These are phyloP conservation scores for Melozone crissalis DNA, from an alignment of 2,113 vertebrate species.

Conservation along the genomic window DNA sequence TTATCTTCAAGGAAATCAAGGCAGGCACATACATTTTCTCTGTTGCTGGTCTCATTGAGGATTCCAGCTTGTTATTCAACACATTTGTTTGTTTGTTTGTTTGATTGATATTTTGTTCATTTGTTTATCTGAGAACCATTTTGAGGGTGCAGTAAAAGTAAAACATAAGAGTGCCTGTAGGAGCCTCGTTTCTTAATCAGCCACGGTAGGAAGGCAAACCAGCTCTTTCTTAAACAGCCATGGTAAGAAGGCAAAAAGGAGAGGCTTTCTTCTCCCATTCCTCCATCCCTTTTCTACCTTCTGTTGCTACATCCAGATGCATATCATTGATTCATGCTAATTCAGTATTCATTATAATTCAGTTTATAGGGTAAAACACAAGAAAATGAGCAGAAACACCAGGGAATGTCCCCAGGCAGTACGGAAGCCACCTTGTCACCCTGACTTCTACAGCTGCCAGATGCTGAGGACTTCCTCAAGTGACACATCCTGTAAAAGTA, in stretches of 20 bases:
- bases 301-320: background rate
- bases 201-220: background rate
- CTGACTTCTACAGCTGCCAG: background rate
- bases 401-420: background rate
- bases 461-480: background rate
- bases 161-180: background rate
- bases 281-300: background rate
- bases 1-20: background rate
- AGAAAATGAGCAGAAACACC: background rate
- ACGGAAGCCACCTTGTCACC: background rate
- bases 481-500: background rate
- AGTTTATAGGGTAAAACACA: background rate
- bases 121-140: background rate
- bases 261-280: background rate
- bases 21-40: background rate
- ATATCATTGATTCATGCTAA: background rate
- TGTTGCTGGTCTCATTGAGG: background rate
- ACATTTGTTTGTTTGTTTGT: background rate
- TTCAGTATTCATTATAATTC: background rate
- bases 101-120: background rate
- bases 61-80: background rate
- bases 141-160: background rate
- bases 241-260: background rate
- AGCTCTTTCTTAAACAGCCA: accelerated
- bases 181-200: accelerated